Base-by-base conservation (phyloP, 2,113 vertebrate genomes). In the Halcyon malimbica region DNA sequence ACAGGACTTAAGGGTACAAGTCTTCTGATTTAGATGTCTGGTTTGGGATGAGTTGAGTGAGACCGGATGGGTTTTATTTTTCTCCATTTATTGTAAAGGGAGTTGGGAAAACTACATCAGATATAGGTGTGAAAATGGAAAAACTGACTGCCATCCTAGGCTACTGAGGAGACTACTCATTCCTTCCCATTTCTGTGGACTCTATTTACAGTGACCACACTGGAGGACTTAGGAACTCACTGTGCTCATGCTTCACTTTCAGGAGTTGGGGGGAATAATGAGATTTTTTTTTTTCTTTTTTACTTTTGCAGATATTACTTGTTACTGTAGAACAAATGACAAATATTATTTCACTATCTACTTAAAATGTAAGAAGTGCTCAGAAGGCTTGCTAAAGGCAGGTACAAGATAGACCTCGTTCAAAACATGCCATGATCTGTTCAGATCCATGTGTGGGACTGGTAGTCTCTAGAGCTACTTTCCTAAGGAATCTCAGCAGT, bases 391-490 rank as follows among this genome's bases (percentile, higher is more conserved):
- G 35, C 2, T 75, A 57, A 35, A 12, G 24, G 3, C 18, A 57
- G 10, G 11, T 37, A 13, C 11, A 18, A 71, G 20, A 20, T 11
- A 62, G 11, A 46, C 3, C 12, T 7, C 5, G 3, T 31, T 42
- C 6, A 10, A 82, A 75, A 51, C 2, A 6, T 39, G 2, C 6
- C 29, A 16, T 2, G 1, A 31, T 6, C 3, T 20, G 13, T 54
- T 88, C 68, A 42, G 6, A 10, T 77, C 25, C 14, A 1, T 11
- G 16, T 69, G 16, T 35, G 18, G 63, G 42, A 39, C 33, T 29
- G 18, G 3, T 4, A 44, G 10, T 16, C 16, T 83, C 57, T 63
- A 39, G 51, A 75, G 29, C 5, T 20, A 6, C 7, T 81, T 39
- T 78, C 51, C 16, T 53, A 13, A 41, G 5, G 28, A 59, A 71